These are phyloP conservation scores for Drosophila athabasca DNA, from an alignment of 1,140 invertebrate genomes.

Conservation along the genomic window DNA sequence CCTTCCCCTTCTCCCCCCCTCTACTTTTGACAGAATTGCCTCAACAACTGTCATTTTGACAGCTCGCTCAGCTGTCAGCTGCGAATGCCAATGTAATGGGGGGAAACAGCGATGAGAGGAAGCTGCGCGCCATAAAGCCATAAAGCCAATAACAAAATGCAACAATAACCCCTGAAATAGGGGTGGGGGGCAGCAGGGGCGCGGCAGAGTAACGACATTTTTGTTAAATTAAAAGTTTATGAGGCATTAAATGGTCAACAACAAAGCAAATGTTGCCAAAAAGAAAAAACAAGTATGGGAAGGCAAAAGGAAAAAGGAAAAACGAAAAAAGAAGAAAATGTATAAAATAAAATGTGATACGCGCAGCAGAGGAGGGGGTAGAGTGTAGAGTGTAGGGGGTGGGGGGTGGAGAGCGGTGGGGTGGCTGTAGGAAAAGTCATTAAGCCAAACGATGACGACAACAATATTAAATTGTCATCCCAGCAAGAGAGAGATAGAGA, in stretches of 20 bases:
- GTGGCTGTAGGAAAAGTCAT: conserved; percentile 63
- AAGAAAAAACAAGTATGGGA: conserved; percentile 37
- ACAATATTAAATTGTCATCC: conserved; percentile 65
- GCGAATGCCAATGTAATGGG: neutral
- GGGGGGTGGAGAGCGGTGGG: neutral
- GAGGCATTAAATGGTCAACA: conserved; percentile 80
- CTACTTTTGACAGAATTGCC: conserved; percentile 48
- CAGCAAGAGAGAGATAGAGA: conserved; percentile 13
- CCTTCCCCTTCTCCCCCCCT: too few species aligned
- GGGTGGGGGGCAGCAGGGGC: conserved; percentile 8
- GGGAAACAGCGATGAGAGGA: conserved; percentile 4
- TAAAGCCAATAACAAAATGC: conserved; percentile 69
- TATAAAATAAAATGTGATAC: conserved; percentile 23
- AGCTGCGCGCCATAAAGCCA: conserved; percentile 49
- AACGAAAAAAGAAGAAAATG: neutral
- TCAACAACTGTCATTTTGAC: conserved; percentile 73
- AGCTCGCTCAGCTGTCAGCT: conserved; percentile 55
- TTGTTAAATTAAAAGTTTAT: conserved; percentile 82
- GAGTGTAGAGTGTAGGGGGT: too few species aligned
- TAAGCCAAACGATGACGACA: conserved; percentile 63
- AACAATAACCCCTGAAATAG: conserved; percentile 38
- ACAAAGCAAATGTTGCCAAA: conserved; percentile 76
- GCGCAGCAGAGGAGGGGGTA: conserved; percentile 7
- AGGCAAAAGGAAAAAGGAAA: neutral
- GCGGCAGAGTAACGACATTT: conserved; percentile 70